These are phyloP conservation scores for Hirtodrosophila confusa DNA, from an alignment of 2,888 invertebrate genomes.

Conservation along the genomic window DNA sequence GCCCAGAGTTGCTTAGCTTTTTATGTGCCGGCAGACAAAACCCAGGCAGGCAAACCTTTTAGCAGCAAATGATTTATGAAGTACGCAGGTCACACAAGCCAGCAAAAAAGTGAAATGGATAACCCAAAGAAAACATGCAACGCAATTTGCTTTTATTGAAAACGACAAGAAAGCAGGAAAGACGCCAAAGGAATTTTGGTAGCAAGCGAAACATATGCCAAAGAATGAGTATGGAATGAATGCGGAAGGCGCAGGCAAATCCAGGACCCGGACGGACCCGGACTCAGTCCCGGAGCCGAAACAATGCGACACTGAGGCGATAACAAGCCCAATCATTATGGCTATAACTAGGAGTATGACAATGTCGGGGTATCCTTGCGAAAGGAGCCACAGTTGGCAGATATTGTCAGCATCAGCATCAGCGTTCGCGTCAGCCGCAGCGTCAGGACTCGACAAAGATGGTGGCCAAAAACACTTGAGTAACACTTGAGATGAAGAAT, in stretches of 20 bases:
- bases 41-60: slow-evolving; percentile 64
- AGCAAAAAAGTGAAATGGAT: slow-evolving; percentile 32
- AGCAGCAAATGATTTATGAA: slow-evolving; percentile 74
- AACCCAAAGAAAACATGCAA: slow-evolving; percentile 71
- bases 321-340: slow-evolving; percentile 80
- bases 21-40: slow-evolving; percentile 41
- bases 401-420: slow-evolving; percentile 36
- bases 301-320: slow-evolving; percentile 71
- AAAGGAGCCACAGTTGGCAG: slow-evolving; percentile 44
- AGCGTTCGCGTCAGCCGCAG: slow-evolving; percentile 17
- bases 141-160: slow-evolving; percentile 79
- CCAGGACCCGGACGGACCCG: slow-evolving; percentile 2
- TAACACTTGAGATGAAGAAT: slow-evolving; percentile 58
- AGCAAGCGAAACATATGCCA: slow-evolving; percentile 45
- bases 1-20: slow-evolving; percentile 31
- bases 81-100: slow-evolving; percentile 41
- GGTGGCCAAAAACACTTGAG: slow-evolving; percentile 70
- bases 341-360: slow-evolving; percentile 51
- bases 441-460: slow-evolving; percentile 33
- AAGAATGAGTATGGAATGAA: neutral
- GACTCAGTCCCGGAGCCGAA: slow-evolving; percentile 39
- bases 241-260: slow-evolving; percentile 18
- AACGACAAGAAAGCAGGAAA: slow-evolving; percentile 56
- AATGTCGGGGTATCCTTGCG: slow-evolving; percentile 23
- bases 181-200: slow-evolving; percentile 29